phyloP scores from a whole-genome alignment of 2,797 vertebrate genomes.

The Argyrosomus regius region DNA sequence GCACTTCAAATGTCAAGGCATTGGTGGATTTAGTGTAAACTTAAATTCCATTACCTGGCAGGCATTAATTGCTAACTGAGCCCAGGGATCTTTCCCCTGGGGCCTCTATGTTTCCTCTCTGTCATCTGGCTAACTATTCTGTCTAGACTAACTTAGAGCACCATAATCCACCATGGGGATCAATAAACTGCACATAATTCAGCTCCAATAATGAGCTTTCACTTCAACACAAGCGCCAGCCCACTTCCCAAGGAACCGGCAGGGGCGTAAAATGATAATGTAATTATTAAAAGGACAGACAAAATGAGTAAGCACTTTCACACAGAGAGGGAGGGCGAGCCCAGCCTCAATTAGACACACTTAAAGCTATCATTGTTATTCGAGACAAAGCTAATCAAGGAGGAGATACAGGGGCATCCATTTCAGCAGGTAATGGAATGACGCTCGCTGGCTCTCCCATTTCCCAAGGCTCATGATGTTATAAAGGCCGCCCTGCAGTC shows the following conservation, averaged over 20 bases:
- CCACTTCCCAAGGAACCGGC: constrained; percentile 94
- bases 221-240: constrained; percentile 98
- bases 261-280: constrained; percentile 98
- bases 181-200: constrained; percentile 99
- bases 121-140: constrained; percentile 99
- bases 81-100: constrained; percentile 94
- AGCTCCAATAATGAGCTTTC: constrained; percentile 99
- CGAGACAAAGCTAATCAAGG: constrained; percentile 86
- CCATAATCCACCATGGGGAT: constrained; percentile 99
- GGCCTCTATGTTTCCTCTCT: constrained; percentile 97
- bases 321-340: constrained; percentile 84
- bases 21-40: constrained; percentile 99
- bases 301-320: constrained; percentile 97
- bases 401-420: constrained; percentile 84
- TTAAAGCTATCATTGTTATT: constrained; percentile 91
- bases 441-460: constrained; percentile 70
- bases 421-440: constrained; percentile 84
- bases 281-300: constrained; percentile 99
- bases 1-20: constrained; percentile 98
- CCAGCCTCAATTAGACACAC: constrained; percentile 96
- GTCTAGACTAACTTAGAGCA: constrained; percentile 99
- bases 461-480: constrained; percentile 75
- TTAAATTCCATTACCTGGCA: constrained; percentile 99
- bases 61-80: constrained; percentile 99
- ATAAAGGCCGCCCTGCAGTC: constrained; percentile 76